phyloP scores from a whole-genome alignment of 1,140 invertebrate species.

The Ericerus pela region DNA sequence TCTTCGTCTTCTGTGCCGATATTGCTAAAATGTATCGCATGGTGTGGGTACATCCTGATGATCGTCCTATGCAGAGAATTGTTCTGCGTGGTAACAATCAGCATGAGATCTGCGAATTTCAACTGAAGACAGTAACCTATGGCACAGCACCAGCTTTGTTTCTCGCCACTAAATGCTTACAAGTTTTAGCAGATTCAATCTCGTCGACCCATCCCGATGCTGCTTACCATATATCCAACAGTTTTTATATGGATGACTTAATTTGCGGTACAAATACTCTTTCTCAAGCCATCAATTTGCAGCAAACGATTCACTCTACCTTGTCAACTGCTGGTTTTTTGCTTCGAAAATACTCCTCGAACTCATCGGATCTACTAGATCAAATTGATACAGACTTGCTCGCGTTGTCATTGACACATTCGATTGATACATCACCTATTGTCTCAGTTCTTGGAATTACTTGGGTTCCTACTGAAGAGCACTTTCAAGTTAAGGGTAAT shows the following conservation, averaged over 20 bases:
- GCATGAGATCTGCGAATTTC: too few species aligned
- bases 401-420: too few species aligned
- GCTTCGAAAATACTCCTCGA: constrained; percentile 8
- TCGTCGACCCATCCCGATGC: neutral
- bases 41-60: too few species aligned
- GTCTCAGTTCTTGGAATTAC: too few species aligned
- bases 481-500: too few species aligned
- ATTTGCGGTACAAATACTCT: neutral
- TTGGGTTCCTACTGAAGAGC: too few species aligned
- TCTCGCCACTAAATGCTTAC: neutral
- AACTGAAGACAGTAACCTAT: neutral
- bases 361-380: neutral
- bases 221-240: neutral
- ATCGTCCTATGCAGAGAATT: too few species aligned
- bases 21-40: too few species aligned
- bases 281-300: neutral
- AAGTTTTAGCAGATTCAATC: neutral
- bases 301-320: neutral
- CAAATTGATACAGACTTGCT: neutral
- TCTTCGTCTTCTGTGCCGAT: too few species aligned
- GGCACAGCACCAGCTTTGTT: neutral
- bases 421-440: too few species aligned
- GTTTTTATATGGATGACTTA: constrained; percentile 14
- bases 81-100: too few species aligned
- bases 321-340: neutral